Conservation (phyloP, 2,797 vertebrate genomes). For the Cygnus olor region DNA sequence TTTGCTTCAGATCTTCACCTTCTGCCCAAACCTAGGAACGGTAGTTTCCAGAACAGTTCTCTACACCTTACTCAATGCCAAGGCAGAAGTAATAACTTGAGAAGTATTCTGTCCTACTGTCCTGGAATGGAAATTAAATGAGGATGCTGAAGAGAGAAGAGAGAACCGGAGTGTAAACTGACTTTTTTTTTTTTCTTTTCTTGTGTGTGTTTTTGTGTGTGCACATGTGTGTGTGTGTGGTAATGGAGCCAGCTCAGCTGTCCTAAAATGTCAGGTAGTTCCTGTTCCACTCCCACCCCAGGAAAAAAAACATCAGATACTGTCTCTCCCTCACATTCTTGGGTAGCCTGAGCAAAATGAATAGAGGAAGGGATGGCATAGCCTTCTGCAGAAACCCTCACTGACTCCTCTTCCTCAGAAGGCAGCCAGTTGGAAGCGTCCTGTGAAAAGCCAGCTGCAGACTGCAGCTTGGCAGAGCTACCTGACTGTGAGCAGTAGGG, state of each 20-base stretch:
- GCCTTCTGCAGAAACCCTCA: neutral
- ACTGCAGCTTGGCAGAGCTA: neutral
- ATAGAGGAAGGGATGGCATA: neutral
- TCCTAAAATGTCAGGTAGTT: neutral
- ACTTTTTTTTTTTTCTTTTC: neutral
- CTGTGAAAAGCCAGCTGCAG: neutral
- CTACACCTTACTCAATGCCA: neutral
- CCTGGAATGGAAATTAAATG: constrained; percentile 28
- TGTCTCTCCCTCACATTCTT: neutral
- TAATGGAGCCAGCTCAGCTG: neutral
- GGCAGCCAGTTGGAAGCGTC: neutral
- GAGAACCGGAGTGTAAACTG: constrained; percentile 3
- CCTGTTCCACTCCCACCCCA: neutral
- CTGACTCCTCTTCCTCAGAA: neutral
- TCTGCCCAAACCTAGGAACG: neutral
- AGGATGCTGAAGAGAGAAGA: neutral
- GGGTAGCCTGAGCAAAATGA: neutral
- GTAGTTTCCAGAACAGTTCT: neutral
- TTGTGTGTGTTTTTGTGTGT: no score
- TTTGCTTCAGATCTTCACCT: neutral
- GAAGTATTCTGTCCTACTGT: constrained; percentile 20
- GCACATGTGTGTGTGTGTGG: neutral
- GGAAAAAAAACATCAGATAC: neutral
- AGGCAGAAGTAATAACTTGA: neutral
- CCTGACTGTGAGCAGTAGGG: constrained; percentile 11